Percentiles rank a stretch among this genome's conserved stretches.
These are phyloP conservation scores for Anoplophora glabripennis DNA, from an alignment of 1,140 invertebrate species.

Conservation along the genomic window DNA sequence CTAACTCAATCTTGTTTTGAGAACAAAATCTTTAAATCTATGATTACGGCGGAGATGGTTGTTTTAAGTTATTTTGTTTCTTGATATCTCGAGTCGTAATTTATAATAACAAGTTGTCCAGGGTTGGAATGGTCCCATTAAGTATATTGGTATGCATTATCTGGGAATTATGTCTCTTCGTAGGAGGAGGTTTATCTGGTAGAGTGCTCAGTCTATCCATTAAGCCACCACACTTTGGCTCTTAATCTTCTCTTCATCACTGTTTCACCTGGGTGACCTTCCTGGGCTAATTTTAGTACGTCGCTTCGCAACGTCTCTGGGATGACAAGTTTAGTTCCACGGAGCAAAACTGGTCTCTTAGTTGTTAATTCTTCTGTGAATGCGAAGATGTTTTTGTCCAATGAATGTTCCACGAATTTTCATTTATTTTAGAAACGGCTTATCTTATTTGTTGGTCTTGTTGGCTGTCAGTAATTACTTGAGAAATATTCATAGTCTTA, in stretches of 20 bases:
- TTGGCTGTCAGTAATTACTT: constrained; percentile 10
- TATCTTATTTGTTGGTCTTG: constrained; percentile 5
- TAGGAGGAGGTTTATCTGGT: constrained; percentile 21
- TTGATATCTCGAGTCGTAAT: constrained; percentile 34
- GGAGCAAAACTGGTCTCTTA: constrained; percentile 16
- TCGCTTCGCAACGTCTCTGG: constrained; percentile 24
- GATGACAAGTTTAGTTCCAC: constrained; percentile 37
- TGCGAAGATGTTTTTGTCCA: constrained; percentile 24
- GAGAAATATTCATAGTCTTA: constrained; percentile 17
- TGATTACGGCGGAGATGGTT: constrained; percentile 12
- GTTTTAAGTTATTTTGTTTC: constrained; percentile 26
- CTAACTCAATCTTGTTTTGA: constrained; percentile 21
- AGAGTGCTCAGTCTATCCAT: constrained; percentile 34
- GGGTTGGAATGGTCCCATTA: constrained; percentile 30
- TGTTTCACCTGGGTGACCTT: constrained; percentile 38
- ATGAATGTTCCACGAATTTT: constrained; percentile 6
- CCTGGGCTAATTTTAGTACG: constrained; percentile 38
- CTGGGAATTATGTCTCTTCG: constrained; percentile 34
- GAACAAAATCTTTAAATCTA: constrained; percentile 29
- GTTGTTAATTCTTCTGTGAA: constrained; percentile 23
- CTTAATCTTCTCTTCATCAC: constrained; percentile 41
- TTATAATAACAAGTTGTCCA: constrained; percentile 29
- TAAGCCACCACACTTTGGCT: constrained; percentile 47
- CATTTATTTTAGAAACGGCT: constrained; percentile 6
- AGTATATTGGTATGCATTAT: constrained; percentile 30